A percentile compares a stretch with the other conserved stretches of the same genome.
Conservation (phyloP, 2,797 vertebrate species). For the Danio tinwini region DNA sequence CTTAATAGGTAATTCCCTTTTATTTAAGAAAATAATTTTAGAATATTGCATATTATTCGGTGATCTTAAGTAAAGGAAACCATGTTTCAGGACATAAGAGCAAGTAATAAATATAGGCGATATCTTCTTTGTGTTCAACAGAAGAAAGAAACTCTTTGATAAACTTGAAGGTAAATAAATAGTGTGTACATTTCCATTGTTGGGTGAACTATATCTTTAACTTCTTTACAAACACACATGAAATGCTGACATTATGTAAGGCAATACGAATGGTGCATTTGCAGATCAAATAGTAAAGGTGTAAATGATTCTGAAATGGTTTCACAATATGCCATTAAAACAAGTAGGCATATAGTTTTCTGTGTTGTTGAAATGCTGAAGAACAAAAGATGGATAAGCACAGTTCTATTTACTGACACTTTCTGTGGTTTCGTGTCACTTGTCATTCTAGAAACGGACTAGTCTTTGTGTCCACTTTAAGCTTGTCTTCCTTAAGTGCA, state of each 20-base stretch:
- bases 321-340: not conserved
- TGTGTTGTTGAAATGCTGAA: not conserved
- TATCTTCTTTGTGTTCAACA: too few relatives aligned
- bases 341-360: not conserved
- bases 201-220: not conserved
- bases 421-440: not conserved
- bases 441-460: not conserved
- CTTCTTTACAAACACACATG: not conserved
- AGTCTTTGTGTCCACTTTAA: not conserved
- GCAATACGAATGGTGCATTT: not conserved
- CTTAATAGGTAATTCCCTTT: too few relatives aligned
- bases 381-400: not conserved
- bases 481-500: constrained; percentile 22
- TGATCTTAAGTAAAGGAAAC: too few relatives aligned
- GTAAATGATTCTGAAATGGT: not conserved
- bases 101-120: too few relatives aligned
- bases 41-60: too few relatives aligned
- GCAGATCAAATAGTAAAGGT: not conserved
- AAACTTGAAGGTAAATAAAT: too few relatives aligned
- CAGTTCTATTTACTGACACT: not conserved
- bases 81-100: too few relatives aligned
- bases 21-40: too few relatives aligned
- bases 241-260: not conserved
- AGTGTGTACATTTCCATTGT: too few relatives aligned
- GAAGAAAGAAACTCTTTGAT: too few relatives aligned